Percentiles rank a stretch among this genome's conserved stretches.
Conservation (phyloP, 2,113 vertebrate genomes). For the Procapra przewalskii region DNA sequence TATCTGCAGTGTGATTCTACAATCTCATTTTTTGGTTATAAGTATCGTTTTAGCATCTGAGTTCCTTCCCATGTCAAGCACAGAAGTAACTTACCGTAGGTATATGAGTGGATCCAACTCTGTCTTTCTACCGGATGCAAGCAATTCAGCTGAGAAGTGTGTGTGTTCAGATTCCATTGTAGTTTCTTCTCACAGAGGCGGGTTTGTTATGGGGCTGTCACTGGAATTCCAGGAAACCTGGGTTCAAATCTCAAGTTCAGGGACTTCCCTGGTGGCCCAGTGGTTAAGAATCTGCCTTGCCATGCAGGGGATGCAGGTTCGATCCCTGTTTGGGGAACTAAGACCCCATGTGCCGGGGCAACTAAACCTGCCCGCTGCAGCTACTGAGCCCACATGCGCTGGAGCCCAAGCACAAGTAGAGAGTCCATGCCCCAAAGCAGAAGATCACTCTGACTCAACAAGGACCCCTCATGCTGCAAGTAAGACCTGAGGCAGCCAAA, state of each 20-base stretch:
- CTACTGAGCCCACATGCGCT: background rate
- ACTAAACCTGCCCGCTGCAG: background rate
- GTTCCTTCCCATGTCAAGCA: background rate
- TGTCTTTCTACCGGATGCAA: background rate
- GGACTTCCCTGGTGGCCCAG: background rate
- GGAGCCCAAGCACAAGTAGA: background rate
- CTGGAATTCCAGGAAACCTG: background rate
- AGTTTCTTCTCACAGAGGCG: background rate
- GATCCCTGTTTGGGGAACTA: background rate
- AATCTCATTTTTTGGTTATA: background rate
- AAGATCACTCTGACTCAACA: background rate
- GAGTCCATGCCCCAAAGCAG: background rate
- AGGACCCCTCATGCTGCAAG: background rate
- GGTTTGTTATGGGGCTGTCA: background rate
- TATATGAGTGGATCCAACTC: background rate
- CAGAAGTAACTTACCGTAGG: background rate
- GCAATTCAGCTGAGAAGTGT: background rate
- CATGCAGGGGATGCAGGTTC: background rate
- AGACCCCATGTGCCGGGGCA: fast-evolving
- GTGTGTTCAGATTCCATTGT: background rate
- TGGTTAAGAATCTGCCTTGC: background rate
- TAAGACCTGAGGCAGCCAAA: background rate
- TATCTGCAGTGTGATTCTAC: background rate
- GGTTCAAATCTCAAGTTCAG: background rate
- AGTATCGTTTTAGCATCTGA: background rate